Conservation (phyloP, 2,797 vertebrate species). For the Sebastes melanostomus region DNA sequence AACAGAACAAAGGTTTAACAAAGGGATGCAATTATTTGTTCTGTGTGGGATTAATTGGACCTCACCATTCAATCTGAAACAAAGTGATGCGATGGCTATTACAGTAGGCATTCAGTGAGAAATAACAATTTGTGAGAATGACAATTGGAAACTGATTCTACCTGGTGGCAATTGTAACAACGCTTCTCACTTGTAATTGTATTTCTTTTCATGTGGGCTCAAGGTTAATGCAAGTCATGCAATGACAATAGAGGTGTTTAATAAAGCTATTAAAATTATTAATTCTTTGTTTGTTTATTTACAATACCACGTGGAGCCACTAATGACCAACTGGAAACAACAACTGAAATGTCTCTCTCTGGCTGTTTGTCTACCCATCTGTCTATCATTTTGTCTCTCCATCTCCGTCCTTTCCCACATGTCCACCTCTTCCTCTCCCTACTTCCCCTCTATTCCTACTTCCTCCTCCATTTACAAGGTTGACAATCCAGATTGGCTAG, state of each 20-base stretch:
- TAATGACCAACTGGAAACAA: not conserved
- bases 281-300: slow-evolving; percentile 21
- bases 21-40: slow-evolving; percentile 57
- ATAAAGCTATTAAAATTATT: slow-evolving; percentile 40
- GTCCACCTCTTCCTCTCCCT: not conserved
- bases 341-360: slow-evolving; percentile 9
- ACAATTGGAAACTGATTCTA: slow-evolving; percentile 63
- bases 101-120: slow-evolving; percentile 49
- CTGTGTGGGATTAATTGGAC: slow-evolving; percentile 59
- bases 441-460: not conserved
- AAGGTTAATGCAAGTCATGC: slow-evolving; percentile 47
- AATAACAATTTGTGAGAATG: slow-evolving; percentile 52
- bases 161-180: slow-evolving; percentile 46
- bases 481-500: not conserved
- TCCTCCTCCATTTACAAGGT: slow-evolving; percentile 20
- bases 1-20: slow-evolving; percentile 41
- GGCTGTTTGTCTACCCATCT: not conserved
- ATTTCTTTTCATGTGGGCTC: slow-evolving; percentile 36
- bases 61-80: slow-evolving; percentile 51
- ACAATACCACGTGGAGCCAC: not conserved
- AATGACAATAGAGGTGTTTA: slow-evolving; percentile 38
- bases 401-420: not conserved
- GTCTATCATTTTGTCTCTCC: not conserved
- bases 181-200: slow-evolving; percentile 36
- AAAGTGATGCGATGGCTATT: slow-evolving; percentile 48